Percentiles rank a stretch among this genome's conserved stretches.
Evolutionary conservation across 2,113 vertebrate genomes (phyloP).

Genomic region (Indri indri): DNA sequence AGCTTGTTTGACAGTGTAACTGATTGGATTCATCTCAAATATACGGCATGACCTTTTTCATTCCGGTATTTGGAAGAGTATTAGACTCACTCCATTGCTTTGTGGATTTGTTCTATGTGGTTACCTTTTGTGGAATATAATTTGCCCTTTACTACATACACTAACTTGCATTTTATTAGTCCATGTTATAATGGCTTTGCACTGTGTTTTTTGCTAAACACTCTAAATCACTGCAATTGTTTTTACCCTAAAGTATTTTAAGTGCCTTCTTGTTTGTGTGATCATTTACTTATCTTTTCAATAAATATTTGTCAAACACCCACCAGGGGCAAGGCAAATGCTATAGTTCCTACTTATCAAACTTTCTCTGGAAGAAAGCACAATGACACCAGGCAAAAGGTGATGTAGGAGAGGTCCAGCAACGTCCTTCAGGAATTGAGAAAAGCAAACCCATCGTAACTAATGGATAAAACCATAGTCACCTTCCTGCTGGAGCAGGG

Average conservation of each 20-base stretch:
- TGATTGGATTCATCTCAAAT: slow-evolving; percentile 4
- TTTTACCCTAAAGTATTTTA: neutral
- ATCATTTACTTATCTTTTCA: neutral
- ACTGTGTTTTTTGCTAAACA: neutral
- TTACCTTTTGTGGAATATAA: neutral
- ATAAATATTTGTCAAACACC: neutral
- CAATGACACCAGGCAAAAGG: neutral
- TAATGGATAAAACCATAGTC: neutral
- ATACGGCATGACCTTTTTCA: slow-evolving; percentile 19
- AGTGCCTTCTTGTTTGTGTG: neutral
- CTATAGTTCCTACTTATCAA: neutral
- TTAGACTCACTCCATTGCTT: neutral
- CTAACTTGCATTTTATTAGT: neutral
- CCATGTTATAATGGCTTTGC: neutral
- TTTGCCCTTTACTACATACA: slow-evolving; percentile 25
- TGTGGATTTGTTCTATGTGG: neutral
- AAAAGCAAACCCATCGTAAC: too few species aligned
- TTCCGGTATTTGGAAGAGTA: neutral
- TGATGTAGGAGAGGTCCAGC: rapidly evolving
- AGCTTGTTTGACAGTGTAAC: slow-evolving; percentile 28
- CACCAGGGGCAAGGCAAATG: neutral
- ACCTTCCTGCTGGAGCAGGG: neutral
- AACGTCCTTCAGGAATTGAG: rapidly evolving
- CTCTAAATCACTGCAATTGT: neutral
- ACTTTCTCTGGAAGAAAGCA: neutral